Evolutionary conservation across 2,113 vertebrate species (phyloP).

Genomic region (Pseudopipra pipra): DNA sequence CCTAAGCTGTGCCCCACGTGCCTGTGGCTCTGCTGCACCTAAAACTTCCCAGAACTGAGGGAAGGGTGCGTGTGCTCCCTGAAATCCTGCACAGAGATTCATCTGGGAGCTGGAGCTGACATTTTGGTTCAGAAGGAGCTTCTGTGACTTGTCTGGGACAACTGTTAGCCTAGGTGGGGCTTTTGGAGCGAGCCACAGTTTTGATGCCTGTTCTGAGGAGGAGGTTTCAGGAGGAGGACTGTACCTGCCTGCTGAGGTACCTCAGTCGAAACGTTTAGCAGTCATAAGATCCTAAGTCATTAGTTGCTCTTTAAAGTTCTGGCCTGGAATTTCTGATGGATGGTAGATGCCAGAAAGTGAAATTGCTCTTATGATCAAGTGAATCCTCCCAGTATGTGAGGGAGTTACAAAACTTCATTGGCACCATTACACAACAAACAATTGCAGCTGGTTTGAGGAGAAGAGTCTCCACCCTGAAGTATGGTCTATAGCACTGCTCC

Average conservation of each 20-base stretch:
- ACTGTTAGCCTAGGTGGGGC: background rate
- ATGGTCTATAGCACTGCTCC: background rate
- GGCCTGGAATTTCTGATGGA: conserved; percentile 37
- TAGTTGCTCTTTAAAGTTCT: conserved; percentile 6
- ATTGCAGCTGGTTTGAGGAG: background rate
- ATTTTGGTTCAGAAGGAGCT: background rate
- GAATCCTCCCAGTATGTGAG: conserved; percentile 2
- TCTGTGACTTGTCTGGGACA: background rate
- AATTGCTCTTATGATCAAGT: conserved; percentile 10
- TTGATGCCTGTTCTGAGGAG: background rate
- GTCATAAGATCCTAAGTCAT: conserved; percentile 19
- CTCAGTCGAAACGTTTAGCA: background rate
- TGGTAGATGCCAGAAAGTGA: conserved; percentile 50
- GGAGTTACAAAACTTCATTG: conserved; percentile 18
- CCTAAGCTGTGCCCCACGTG: background rate
- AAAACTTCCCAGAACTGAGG: background rate
- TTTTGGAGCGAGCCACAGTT: background rate
- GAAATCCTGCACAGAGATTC: background rate
- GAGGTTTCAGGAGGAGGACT: background rate
- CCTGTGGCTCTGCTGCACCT: background rate
- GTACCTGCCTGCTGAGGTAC: background rate
- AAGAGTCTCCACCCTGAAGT: conserved; percentile 19
- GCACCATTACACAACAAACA: conserved; percentile 34
- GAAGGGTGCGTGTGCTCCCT: background rate
- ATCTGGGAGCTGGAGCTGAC: background rate